phyloP scores from a whole-genome alignment of 2,113 vertebrate species.

The Cardinalis cardinalis region DNA sequence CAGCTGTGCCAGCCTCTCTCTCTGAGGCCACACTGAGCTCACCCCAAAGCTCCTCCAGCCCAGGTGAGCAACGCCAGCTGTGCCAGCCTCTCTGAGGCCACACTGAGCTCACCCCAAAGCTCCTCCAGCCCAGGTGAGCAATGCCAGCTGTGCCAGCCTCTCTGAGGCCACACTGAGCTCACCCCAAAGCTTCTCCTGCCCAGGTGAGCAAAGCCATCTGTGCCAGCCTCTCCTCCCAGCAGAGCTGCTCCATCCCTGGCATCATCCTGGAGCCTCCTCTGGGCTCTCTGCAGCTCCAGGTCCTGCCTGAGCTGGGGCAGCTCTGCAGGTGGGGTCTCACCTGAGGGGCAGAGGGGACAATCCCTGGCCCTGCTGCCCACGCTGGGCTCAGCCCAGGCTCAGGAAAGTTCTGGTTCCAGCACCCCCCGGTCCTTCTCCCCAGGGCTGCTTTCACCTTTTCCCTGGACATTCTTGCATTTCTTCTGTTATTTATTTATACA shows the following conservation, averaged over 20 bases:
- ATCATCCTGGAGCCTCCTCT: background rate
- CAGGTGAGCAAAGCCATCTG: too few species aligned
- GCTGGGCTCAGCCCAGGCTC: background rate
- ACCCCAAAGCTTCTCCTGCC: background rate
- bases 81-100: background rate
- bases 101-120: fast-evolving
- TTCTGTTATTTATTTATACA: background rate
- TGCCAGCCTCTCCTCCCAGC: background rate
- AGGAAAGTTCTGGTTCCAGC: background rate
- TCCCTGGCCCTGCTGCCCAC: background rate
- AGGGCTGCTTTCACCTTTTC: background rate
- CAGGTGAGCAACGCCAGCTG: too few species aligned
- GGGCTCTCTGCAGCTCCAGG: background rate
- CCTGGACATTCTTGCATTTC: background rate
- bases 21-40: fast-evolving
- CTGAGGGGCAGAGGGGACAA: background rate
- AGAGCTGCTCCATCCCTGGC: background rate
- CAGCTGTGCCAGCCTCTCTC: background rate
- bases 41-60: background rate
- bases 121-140: background rate
- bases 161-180: fast-evolving
- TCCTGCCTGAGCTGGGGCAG: background rate
- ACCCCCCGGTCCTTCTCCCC: background rate
- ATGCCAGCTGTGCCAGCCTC: background rate
- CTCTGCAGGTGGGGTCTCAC: background rate